phyloP scores from a whole-genome alignment of 2,113 vertebrate species.

The Prochilodus magdalenae region DNA sequence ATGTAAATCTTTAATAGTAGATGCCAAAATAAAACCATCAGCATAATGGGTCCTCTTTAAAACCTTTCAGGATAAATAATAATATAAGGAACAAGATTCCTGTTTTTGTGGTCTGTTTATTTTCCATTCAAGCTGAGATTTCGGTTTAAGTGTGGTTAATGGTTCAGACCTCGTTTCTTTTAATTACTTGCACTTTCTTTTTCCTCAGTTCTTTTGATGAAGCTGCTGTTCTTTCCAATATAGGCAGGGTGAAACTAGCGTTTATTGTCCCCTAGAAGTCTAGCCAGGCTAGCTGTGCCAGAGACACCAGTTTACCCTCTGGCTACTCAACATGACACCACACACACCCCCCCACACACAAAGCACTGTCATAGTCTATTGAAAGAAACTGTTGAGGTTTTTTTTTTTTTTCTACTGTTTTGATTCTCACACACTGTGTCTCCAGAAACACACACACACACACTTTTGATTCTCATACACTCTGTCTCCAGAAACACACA shows the following conservation, averaged over 20 bases:
- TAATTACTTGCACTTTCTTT: too few relatives aligned
- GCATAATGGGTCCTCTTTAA: too few relatives aligned
- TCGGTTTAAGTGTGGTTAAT: too few relatives aligned
- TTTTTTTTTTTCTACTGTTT: neutral
- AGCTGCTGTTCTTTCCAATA: neutral
- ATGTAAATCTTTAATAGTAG: too few relatives aligned
- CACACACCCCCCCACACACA: neutral
- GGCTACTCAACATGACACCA: neutral
- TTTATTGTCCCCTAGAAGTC: neutral
- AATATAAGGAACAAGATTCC: too few relatives aligned
- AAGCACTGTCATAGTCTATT: too few relatives aligned
- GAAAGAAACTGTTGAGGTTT: neutral
- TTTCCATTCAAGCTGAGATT: too few relatives aligned
- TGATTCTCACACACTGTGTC: neutral
- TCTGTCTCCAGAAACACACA: neutral
- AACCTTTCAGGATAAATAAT: too few relatives aligned
- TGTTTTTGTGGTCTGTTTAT: too few relatives aligned
- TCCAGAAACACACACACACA: neutral
- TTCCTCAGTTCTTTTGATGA: neutral
- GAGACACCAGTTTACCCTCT: neutral
- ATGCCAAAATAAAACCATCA: too few relatives aligned
- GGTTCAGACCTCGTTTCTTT: too few relatives aligned
- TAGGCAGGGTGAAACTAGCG: too few relatives aligned
- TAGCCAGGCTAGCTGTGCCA: neutral
- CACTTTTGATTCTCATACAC: constrained; percentile 14